These are phyloP conservation scores for Invenusta paracnida DNA, from an alignment of 2,888 invertebrate genomes.

Conservation along the genomic window DNA sequence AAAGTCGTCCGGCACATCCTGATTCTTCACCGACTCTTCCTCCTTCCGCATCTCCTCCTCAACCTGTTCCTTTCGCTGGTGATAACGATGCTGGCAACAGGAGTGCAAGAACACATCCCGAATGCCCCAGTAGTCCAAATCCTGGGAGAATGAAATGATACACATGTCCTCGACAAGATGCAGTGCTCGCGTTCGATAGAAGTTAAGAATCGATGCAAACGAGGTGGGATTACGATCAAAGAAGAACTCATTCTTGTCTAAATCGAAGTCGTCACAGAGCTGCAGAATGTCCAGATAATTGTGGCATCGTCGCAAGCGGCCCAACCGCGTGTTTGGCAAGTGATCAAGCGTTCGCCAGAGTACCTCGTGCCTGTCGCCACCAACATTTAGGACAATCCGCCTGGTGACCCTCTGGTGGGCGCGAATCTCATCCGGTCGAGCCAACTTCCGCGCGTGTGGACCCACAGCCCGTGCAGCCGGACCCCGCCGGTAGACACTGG, in stretches of 20 bases:
- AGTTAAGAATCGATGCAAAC: conserved; percentile 90
- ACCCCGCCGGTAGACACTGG: neutral
- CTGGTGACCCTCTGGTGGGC: neutral
- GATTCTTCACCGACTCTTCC: conserved; percentile 83
- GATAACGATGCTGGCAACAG: conserved; percentile 96
- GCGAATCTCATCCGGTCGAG: neutral
- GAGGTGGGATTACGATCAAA: conserved; percentile 96
- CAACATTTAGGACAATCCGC: conserved; percentile 85
- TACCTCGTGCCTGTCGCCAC: conserved; percentile 87
- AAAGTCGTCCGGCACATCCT: conserved; percentile 85
- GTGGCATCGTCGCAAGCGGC: conserved; percentile 66
- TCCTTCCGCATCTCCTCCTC: conserved; percentile 98
- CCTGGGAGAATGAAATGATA: conserved; percentile 93
- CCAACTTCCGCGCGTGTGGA: neutral
- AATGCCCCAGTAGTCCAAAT: conserved; percentile 96
- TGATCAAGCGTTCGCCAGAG: conserved; percentile 88
- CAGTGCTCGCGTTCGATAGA: conserved; percentile 89
- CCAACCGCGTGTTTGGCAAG: conserved; percentile 86
- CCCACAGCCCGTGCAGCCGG: neutral
- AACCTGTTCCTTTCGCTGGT: conserved; percentile 93
- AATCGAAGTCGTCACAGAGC: conserved; percentile 92
- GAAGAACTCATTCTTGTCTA: conserved; percentile 95
- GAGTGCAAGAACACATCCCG: conserved; percentile 94
- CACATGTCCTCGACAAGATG: conserved; percentile 98
- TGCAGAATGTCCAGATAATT: conserved; percentile 68